Percentiles rank a stretch among this genome's conserved stretches.
These are phyloP conservation scores for Rhagoletis pomonella DNA, from an alignment of 1,140 invertebrate genomes.

Conservation along the genomic window DNA sequence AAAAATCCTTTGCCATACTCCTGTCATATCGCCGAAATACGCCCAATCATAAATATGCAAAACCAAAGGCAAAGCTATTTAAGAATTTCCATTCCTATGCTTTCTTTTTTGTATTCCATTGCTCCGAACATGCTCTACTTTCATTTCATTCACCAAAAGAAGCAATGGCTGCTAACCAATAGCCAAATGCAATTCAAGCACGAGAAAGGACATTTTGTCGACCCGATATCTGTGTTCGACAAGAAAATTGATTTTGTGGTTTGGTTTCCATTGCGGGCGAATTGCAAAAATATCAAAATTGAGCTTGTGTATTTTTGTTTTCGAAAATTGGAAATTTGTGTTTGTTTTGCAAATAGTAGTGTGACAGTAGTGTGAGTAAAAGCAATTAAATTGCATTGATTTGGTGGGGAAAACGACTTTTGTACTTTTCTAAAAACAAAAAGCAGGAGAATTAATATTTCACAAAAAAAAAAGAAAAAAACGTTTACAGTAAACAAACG, in stretches of 20 bases:
- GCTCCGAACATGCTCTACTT: too few species aligned
- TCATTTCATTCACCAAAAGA: too few species aligned
- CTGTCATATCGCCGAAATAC: not conserved
- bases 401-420: not conserved
- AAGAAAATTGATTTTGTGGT: constrained; percentile 35
- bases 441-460: not conserved
- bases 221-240: constrained; percentile 7
- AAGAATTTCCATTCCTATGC: too few species aligned
- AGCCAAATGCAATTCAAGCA: too few species aligned
- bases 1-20: not conserved
- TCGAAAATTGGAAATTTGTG: constrained; percentile 16
- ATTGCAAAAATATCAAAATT: not conserved
- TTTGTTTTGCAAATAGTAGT: not conserved
- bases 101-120: too few species aligned
- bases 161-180: too few species aligned
- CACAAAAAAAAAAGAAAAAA: too few species aligned
- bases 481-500: too few species aligned
- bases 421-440: not conserved
- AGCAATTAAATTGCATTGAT: not conserved
- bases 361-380: not conserved
- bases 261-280: not conserved
- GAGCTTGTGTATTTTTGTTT: not conserved
- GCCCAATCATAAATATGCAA: not conserved
- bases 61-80: not conserved
- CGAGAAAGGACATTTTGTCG: not conserved